Evolutionary conservation across 2,888 invertebrate species (phyloP).

Genomic region (Hoplodrina ambigua): DNA sequence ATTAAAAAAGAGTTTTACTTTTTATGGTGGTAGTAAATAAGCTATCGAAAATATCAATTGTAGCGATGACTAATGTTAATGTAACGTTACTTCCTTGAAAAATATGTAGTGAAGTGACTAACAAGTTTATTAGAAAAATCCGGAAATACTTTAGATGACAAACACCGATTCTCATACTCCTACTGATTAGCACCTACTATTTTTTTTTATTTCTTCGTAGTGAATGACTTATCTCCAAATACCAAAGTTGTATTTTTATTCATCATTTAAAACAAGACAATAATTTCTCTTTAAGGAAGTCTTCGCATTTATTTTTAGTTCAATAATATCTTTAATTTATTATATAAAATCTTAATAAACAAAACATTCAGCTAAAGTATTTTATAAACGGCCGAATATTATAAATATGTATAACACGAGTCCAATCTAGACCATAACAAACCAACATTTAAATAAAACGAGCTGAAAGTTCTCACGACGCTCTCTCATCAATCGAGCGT

Average conservation of each 20-base stretch:
- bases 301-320: slow-evolving; percentile 35
- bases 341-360: slow-evolving; percentile 22
- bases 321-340: slow-evolving; percentile 31
- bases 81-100: slow-evolving; percentile 57
- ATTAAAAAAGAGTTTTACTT: slow-evolving; percentile 47
- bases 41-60: slow-evolving; percentile 49
- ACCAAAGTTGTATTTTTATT: slow-evolving; percentile 35
- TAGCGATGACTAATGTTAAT: slow-evolving; percentile 62
- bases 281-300: slow-evolving; percentile 32
- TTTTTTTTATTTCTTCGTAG: slow-evolving; percentile 44
- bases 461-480: slow-evolving; percentile 61
- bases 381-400: slow-evolving; percentile 28
- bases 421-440: slow-evolving; percentile 60
- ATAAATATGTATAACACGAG: slow-evolving; percentile 52
- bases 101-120: slow-evolving; percentile 59
- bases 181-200: slow-evolving; percentile 44
- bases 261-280: slow-evolving; percentile 19
- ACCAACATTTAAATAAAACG: slow-evolving; percentile 59
- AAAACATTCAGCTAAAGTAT: slow-evolving; percentile 34
- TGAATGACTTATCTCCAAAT: slow-evolving; percentile 38
- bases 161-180: slow-evolving; percentile 48
- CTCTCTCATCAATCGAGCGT: slow-evolving; percentile 64
- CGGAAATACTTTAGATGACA: slow-evolving; percentile 65
- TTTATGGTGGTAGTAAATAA: slow-evolving; percentile 44
- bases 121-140: slow-evolving; percentile 58